These are phyloP conservation scores for Hipparchia semele DNA, from an alignment of 2,888 invertebrate species.

Conservation along the genomic window DNA sequence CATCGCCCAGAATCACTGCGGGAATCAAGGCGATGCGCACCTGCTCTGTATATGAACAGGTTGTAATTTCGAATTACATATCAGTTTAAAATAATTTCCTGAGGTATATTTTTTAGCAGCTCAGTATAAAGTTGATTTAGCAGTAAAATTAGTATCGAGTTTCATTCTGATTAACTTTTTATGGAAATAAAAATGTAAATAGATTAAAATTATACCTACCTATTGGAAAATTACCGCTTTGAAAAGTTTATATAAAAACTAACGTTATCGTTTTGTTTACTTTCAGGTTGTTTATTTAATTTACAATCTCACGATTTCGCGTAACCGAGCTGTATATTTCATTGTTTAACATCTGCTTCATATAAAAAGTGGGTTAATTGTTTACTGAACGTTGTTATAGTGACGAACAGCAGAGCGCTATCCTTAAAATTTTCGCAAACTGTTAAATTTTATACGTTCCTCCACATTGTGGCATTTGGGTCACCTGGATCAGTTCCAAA, in stretches of 20 bases:
- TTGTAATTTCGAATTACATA: slow-evolving; percentile 19
- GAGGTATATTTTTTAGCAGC: background rate
- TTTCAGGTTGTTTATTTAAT: slow-evolving; percentile 4
- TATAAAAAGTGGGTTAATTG: slow-evolving; percentile 41
- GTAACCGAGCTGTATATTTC: slow-evolving; percentile 5
- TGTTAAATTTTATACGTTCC: slow-evolving; percentile 58
- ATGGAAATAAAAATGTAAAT: too few species aligned
- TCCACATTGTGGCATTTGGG: slow-evolving; percentile 65
- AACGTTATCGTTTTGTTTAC: slow-evolving; percentile 2
- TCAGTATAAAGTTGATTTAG: background rate
- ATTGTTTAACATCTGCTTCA: slow-evolving; percentile 33
- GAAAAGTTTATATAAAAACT: background rate
- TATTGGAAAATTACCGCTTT: too few species aligned
- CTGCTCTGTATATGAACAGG: slow-evolving; percentile 50
- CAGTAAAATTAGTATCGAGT: background rate
- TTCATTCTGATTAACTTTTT: background rate
- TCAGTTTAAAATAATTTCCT: background rate
- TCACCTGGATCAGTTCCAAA: slow-evolving; percentile 77
- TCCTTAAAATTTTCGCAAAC: slow-evolving; percentile 55
- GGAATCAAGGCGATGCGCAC: slow-evolving; percentile 71
- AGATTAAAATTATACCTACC: too few species aligned
- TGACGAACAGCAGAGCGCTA: slow-evolving; percentile 38
- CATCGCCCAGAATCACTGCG: slow-evolving; percentile 57
- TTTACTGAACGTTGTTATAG: slow-evolving; percentile 39
- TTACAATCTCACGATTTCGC: slow-evolving; percentile 1